phyloP scores from a whole-genome alignment of 2,797 vertebrate genomes.

The Psittacula derbiana region DNA sequence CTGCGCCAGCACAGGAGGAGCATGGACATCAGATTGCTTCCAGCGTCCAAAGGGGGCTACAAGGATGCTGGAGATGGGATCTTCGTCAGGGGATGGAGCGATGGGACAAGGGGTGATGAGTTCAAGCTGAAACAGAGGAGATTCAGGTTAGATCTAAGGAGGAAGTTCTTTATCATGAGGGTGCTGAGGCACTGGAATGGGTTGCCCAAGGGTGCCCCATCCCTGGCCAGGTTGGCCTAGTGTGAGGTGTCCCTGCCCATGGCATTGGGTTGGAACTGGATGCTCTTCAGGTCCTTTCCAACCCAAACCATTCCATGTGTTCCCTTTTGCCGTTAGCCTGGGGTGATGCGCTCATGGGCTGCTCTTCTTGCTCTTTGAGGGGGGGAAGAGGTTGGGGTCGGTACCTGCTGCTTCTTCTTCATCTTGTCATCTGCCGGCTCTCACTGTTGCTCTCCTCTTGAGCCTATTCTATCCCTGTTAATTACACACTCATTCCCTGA shows the following conservation, averaged over 20 bases:
- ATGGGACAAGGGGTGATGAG: not conserved
- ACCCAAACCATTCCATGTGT: too few species aligned
- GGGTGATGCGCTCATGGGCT: rapidly evolving
- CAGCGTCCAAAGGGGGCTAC: not conserved
- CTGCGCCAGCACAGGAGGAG: not conserved
- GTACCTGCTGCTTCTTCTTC: not conserved
- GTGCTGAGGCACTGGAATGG: not conserved
- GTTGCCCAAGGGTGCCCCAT: not conserved
- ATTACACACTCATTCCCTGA: not conserved
- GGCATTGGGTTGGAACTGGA: too few species aligned
- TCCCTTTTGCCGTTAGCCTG: not conserved
- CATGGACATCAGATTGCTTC: not conserved
- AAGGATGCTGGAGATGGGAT: not conserved
- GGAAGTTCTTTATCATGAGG: not conserved
- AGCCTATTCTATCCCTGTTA: not conserved
- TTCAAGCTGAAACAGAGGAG: too few species aligned
- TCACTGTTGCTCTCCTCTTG: not conserved
- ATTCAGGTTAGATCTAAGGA: not conserved
- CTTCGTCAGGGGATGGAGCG: not conserved
- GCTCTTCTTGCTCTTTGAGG: not conserved
- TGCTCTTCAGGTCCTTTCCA: too few species aligned
- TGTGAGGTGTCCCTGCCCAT: too few species aligned
- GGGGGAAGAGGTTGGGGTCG: not conserved
- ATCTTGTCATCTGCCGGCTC: not conserved
- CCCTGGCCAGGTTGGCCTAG: too few species aligned